Evolutionary conservation across 2,113 vertebrate genomes (phyloP).

Genomic region (Vicugna pacos): DNA sequence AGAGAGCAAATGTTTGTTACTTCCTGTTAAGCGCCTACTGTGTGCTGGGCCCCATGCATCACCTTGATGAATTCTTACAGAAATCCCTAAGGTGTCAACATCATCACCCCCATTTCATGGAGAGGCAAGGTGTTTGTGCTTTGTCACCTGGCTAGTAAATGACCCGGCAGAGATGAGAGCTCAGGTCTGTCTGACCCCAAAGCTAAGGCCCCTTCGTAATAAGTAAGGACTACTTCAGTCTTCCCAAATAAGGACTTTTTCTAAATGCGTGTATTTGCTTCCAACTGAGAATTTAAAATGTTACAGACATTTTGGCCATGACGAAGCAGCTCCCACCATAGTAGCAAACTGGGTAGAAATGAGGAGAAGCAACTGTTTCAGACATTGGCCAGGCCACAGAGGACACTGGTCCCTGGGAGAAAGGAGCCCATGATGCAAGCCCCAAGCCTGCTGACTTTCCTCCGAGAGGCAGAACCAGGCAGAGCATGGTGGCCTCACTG

Average conservation of each 20-base stretch:
- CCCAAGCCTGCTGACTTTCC: background rate
- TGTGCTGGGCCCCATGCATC: background rate
- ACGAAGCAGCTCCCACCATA: too few species aligned
- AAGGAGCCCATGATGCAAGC: too few species aligned
- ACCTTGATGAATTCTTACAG: background rate
- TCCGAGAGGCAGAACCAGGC: background rate
- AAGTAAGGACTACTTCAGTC: background rate
- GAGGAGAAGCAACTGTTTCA: fast-evolving
- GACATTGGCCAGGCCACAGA: background rate
- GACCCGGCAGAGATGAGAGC: fast-evolving
- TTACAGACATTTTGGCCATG: background rate
- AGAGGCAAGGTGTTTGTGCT: background rate
- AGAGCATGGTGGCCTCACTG: background rate
- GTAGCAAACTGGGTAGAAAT: background rate
- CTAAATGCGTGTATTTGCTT: background rate
- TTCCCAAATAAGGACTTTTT: background rate
- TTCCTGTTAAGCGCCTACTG: background rate
- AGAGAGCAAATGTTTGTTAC: fast-evolving
- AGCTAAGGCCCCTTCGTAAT: fast-evolving
- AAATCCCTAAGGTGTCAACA: fast-evolving
- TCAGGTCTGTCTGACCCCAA: background rate
- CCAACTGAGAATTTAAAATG: background rate
- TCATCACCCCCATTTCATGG: fast-evolving
- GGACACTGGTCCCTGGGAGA: too few species aligned
- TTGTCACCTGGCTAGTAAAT: background rate